Percentiles rank a stretch among this genome's conserved stretches.
phyloP scores from a whole-genome alignment of 2,113 vertebrate genomes.

The Epinephelus cyanopodus region DNA sequence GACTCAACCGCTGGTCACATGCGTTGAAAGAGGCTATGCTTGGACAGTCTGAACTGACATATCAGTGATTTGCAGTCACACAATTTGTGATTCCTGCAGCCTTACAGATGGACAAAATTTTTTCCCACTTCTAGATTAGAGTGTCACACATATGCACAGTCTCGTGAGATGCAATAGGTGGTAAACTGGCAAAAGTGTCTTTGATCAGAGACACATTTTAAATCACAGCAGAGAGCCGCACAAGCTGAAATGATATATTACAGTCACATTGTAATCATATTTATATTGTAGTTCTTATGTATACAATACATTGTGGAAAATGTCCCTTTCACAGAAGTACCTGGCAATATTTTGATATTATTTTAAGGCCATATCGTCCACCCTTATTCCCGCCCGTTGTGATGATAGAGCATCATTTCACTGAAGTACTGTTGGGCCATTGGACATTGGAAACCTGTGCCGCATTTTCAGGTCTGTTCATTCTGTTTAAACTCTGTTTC shows the following conservation, averaged over 20 bases:
- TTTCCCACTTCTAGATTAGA: background rate
- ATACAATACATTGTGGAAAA: background rate
- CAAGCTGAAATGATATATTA: background rate
- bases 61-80: constrained; percentile 13
- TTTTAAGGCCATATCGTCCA: background rate
- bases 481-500: too few species aligned
- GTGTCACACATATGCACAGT: background rate
- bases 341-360: background rate
- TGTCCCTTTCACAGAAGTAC: background rate
- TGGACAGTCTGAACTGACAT: background rate
- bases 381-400: background rate
- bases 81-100: background rate
- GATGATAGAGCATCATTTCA: background rate
- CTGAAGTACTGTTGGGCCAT: background rate
- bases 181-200: background rate
- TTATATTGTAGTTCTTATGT: background rate
- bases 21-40: background rate
- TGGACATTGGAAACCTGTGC: too few species aligned
- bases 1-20: constrained; percentile 27
- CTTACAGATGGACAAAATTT: background rate
- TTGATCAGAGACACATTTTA: background rate
- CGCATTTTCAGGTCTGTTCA: too few species aligned
- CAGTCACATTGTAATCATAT: background rate
- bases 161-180: background rate
- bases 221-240: background rate